phyloP scores from a whole-genome alignment of 2,888 invertebrate genomes.

The Boloria selene region DNA sequence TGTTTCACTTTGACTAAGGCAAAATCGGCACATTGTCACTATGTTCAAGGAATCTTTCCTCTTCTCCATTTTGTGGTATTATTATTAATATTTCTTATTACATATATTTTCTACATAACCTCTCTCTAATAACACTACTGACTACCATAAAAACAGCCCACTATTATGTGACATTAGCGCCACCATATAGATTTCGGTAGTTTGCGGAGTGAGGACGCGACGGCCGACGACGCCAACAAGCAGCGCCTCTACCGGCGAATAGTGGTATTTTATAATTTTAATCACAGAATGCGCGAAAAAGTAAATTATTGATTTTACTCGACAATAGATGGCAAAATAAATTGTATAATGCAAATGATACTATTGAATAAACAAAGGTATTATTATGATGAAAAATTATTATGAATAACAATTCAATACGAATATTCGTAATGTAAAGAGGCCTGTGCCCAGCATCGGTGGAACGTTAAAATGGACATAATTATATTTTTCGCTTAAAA shows the following conservation, averaged over 20 bases:
- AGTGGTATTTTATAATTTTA: conserved; percentile 10
- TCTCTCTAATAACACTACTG: conserved; percentile 45
- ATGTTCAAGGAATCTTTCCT: conserved; percentile 83
- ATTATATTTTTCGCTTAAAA: no score
- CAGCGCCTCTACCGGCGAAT: conserved; percentile 28
- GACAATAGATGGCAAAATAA: conserved; percentile 45
- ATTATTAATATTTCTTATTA: conserved; percentile 40
- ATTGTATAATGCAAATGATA: background rate
- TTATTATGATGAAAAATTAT: no score
- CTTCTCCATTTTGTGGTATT: conserved; percentile 78
- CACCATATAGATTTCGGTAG: conserved; percentile 23
- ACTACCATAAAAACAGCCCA: conserved; percentile 31
- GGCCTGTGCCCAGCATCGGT: no score
- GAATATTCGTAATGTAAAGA: no score
- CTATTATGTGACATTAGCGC: conserved; percentile 37
- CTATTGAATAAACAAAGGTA: no score
- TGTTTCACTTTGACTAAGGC: conserved; percentile 84
- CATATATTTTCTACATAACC: conserved; percentile 59
- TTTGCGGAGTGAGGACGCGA: conserved; percentile 32
- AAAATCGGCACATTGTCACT: conserved; percentile 88
- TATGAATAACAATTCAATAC: no score
- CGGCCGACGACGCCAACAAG: conserved; percentile 29
- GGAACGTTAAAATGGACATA: no score
- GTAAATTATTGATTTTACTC: conserved; percentile 23
- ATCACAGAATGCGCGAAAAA: background rate